Evolutionary conservation across 2,888 invertebrate genomes (phyloP).

Genomic region (Chymomyza caudatula): DNA sequence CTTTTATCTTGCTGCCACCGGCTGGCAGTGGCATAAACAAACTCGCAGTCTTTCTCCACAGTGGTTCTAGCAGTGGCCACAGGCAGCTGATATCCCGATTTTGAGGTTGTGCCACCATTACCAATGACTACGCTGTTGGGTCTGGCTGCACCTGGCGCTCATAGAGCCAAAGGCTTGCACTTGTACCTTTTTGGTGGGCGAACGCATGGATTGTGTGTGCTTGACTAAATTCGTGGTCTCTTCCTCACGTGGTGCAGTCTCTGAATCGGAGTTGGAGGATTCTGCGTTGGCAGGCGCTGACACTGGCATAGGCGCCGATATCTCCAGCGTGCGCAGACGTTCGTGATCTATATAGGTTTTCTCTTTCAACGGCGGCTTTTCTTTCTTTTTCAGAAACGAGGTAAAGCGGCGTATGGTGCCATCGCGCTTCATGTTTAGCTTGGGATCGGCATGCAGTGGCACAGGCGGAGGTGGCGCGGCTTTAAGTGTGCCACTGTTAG

Average conservation of each 20-base stretch:
- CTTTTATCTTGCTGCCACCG: slow-evolving; percentile 15
- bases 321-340: slow-evolving; percentile 86
- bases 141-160: slow-evolving; percentile 81
- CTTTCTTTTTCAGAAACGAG: slow-evolving; percentile 85
- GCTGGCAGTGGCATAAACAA: slow-evolving; percentile 77
- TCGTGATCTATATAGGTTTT: slow-evolving; percentile 85
- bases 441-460: slow-evolving; percentile 75
- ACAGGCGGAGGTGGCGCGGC: slow-evolving; percentile 81
- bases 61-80: slow-evolving; percentile 70
- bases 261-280: slow-evolving; percentile 78
- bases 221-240: slow-evolving; percentile 80
- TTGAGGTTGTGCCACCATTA: slow-evolving; percentile 74
- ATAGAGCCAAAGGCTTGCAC: slow-evolving; percentile 91
- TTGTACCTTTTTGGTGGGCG: slow-evolving; percentile 79
- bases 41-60: slow-evolving; percentile 83
- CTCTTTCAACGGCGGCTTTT: slow-evolving; percentile 82
- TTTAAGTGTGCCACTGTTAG: slow-evolving; percentile 75
- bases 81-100: slow-evolving; percentile 83
- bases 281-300: slow-evolving; percentile 81
- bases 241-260: slow-evolving; percentile 77
- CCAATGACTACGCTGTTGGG: slow-evolving; percentile 84
- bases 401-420: slow-evolving; percentile 86
- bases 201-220: slow-evolving; percentile 90
- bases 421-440: slow-evolving; percentile 80
- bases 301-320: slow-evolving; percentile 88